Percentiles rank a stretch among this genome's conserved stretches.
These are phyloP conservation scores for Coelopa pilipes DNA, from an alignment of 2,888 invertebrate genomes.

Conservation along the genomic window DNA sequence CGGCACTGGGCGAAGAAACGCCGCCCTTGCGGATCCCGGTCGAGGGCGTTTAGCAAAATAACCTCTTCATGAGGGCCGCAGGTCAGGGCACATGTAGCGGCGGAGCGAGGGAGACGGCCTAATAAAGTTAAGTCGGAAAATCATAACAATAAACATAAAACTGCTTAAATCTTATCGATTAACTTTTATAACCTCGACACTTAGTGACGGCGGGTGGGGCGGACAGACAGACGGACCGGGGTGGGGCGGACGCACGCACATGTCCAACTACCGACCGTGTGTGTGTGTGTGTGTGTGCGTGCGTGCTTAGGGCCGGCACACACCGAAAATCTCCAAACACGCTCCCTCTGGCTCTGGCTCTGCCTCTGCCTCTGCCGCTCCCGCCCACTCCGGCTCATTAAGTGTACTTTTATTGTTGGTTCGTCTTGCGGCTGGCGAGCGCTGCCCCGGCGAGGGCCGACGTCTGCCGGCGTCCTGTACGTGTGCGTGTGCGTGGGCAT, in stretches of 20 bases:
- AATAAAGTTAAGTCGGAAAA: constrained; percentile 29
- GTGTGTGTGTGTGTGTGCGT: too few relatives aligned
- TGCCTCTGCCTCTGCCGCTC: too few relatives aligned
- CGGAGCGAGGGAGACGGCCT: background rate
- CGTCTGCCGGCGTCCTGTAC: background rate
- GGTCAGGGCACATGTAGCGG: too few relatives aligned
- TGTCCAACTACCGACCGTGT: background rate
- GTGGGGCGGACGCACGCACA: background rate
- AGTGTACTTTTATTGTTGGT: constrained; percentile 25
- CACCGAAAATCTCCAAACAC: background rate
- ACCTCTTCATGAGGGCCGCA: background rate
- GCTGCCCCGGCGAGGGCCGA: background rate
- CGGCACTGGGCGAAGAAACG: too few relatives aligned
- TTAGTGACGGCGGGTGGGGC: background rate
- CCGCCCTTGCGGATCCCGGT: too few relatives aligned
- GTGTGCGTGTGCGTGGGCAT: background rate
- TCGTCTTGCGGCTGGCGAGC: background rate
- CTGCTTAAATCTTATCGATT: constrained; percentile 24
- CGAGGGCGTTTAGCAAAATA: background rate
- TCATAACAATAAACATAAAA: constrained; percentile 26
- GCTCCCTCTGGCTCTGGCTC: background rate
- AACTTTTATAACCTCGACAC: constrained; percentile 31
- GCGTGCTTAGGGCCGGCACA: background rate
- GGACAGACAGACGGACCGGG: background rate
- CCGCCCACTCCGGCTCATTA: constrained; percentile 5